Conservation (phyloP, 2,888 invertebrate genomes). For the Agriopis leucophaearia region DNA sequence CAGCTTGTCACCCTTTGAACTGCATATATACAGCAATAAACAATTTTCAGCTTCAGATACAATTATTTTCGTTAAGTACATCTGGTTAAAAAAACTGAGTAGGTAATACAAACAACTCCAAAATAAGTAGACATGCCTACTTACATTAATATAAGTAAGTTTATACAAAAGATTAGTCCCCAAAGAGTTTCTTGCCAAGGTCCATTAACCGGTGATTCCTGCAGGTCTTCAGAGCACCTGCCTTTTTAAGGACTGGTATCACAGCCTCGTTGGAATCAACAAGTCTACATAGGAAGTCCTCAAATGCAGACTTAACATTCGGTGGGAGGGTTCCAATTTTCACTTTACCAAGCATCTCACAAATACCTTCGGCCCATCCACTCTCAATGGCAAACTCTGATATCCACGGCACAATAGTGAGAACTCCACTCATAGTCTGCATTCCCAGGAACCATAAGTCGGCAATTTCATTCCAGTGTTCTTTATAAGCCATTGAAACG, state of each 20-base stretch:
- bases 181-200: conserved; percentile 94
- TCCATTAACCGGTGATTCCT: conserved; percentile 96
- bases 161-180: conserved; percentile 87
- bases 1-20: conserved; percentile 45
- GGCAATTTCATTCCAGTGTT: conserved; percentile 95
- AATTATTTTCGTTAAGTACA: conserved; percentile 48
- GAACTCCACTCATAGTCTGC: conserved; percentile 95
- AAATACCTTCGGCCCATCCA: conserved; percentile 97
- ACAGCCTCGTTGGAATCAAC: conserved; percentile 93
- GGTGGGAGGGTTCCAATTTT: conserved; percentile 93
- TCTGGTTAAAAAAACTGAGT: conserved; percentile 51
- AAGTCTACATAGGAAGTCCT: conserved; percentile 94
- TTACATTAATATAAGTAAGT: conserved; percentile 44
- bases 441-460: conserved; percentile 97
- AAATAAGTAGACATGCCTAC: conserved; percentile 57
- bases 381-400: conserved; percentile 96
- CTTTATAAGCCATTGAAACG: conserved; percentile 94
- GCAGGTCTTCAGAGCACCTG: conserved; percentile 93
- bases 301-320: conserved; percentile 95
- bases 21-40: conserved; percentile 55
- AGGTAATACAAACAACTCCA: conserved; percentile 45
- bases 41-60: conserved; percentile 22
- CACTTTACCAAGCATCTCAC: conserved; percentile 93
- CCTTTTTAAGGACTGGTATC: conserved; percentile 91
- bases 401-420: conserved; percentile 94